Evolutionary conservation across 2,888 invertebrate genomes (phyloP).

Genomic region (Napeogenes sylphis): DNA sequence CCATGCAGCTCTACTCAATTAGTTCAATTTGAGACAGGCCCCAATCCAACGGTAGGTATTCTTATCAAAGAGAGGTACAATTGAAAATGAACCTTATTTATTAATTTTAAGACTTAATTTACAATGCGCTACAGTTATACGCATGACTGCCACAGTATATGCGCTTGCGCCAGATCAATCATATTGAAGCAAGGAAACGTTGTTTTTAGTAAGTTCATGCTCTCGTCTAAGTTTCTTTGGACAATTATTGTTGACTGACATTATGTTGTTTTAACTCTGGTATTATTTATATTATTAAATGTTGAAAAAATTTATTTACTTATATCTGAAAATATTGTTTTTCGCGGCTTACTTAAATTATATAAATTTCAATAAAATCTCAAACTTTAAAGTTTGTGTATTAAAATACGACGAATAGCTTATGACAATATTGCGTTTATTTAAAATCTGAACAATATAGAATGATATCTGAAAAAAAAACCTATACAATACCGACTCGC

Average conservation of each 20-base stretch:
- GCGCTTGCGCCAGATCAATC: slow-evolving; percentile 25
- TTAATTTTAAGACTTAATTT: slow-evolving; percentile 9
- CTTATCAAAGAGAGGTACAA: neutral
- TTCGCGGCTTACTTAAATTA: no score
- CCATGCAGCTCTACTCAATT: slow-evolving; percentile 21
- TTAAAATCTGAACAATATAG: neutral
- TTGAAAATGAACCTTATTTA: neutral
- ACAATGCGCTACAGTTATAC: neutral
- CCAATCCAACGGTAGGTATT: slow-evolving; percentile 19
- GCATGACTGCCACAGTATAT: slow-evolving; percentile 18
- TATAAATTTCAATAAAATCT: no score
- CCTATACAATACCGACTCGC: no score
- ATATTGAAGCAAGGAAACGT: slow-evolving; percentile 19
- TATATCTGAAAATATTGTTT: no score
- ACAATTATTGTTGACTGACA: neutral
- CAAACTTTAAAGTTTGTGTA: neutral
- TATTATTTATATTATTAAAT: neutral
- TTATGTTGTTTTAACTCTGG: neutral
- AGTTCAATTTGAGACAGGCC: slow-evolving; percentile 28
- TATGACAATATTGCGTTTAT: neutral
- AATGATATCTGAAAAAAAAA: neutral
- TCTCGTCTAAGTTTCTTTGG: neutral
- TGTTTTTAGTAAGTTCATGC: slow-evolving; percentile 9
- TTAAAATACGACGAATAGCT: slow-evolving; percentile 1
- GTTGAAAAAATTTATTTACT: no score